phyloP scores from a whole-genome alignment of 2,113 vertebrate genomes.

The Melierax canorus region DNA sequence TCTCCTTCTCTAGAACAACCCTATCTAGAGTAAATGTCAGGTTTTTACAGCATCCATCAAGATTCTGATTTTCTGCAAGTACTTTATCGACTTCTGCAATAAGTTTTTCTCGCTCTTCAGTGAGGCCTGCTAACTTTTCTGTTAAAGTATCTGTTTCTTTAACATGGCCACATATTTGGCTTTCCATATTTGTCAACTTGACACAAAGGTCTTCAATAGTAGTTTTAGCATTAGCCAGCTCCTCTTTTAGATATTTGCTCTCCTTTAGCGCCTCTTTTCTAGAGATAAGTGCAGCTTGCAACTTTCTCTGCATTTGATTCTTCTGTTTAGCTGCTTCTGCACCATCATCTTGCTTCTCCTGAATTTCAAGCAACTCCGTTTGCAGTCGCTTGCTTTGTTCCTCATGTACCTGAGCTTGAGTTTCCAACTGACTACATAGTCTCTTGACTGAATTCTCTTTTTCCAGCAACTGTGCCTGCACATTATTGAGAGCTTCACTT shows the following conservation, averaged over 20 bases:
- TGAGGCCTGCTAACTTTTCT: slow-evolving; percentile 67
- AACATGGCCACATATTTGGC: slow-evolving; percentile 59
- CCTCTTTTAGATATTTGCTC: slow-evolving; percentile 82
- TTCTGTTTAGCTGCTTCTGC: slow-evolving; percentile 73
- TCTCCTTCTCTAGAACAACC: slow-evolving; percentile 81
- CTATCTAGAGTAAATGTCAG: slow-evolving; percentile 83
- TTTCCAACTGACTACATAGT: slow-evolving; percentile 76
- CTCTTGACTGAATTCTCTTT: slow-evolving; percentile 79
- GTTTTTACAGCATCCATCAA: slow-evolving; percentile 86
- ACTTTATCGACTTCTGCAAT: slow-evolving; percentile 81
- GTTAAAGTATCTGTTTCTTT: slow-evolving; percentile 60
- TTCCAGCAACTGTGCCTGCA: slow-evolving; percentile 77
- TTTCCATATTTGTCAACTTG: slow-evolving; percentile 72
- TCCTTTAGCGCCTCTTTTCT: slow-evolving; percentile 91
- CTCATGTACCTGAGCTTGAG: slow-evolving; percentile 69
- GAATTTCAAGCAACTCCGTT: slow-evolving; percentile 71
- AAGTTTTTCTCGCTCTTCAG: slow-evolving; percentile 79
- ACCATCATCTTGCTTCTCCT: slow-evolving; percentile 74
- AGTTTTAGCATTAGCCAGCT: slow-evolving; percentile 70
- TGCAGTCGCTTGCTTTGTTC: slow-evolving; percentile 77
- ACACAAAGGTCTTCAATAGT: slow-evolving; percentile 67
- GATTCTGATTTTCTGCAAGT: slow-evolving; percentile 84
- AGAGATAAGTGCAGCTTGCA: slow-evolving; percentile 95
- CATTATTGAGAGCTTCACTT: slow-evolving; percentile 65
- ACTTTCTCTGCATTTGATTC: slow-evolving; percentile 88